Conservation (phyloP, 2,797 vertebrate species). For the Bovichtus variegatus region DNA sequence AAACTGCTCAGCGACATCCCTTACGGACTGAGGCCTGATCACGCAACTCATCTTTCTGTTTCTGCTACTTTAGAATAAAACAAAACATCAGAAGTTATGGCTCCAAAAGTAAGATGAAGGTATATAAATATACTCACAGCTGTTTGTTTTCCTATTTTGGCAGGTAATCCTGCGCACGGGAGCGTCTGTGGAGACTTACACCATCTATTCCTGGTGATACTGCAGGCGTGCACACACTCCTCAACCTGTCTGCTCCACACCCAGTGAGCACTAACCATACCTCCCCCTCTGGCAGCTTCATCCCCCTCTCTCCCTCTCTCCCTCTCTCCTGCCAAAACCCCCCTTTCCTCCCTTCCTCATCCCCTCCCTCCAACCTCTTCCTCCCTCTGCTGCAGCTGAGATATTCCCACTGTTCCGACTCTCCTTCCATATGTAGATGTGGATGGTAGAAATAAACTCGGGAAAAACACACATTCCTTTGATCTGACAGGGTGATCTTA, state of each 20-base stretch:
- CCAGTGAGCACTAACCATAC: conserved; percentile 74
- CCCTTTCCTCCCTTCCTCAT: conserved; percentile 27
- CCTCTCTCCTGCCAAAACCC: conserved; percentile 56
- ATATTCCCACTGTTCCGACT: conserved; percentile 57
- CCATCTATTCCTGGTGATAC: conserved; percentile 47
- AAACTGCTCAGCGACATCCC: conserved; percentile 1
- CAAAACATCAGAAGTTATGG: not conserved
- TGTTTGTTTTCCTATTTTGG: conserved; percentile 36
- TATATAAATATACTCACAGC: conserved; percentile 66
- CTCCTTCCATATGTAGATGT: conserved; percentile 41
- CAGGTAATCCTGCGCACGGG: conserved; percentile 34
- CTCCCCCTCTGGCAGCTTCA: conserved; percentile 69
- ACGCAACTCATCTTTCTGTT: conserved; percentile 1
- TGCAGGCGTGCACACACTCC: conserved; percentile 49
- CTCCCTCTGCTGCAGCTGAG: conserved; percentile 68
- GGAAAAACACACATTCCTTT: conserved; percentile 15
- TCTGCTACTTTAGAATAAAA: conserved; percentile 17
- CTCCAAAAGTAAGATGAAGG: conserved; percentile 1
- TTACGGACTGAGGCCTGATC: conserved; percentile 22
- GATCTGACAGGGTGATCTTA: not conserved
- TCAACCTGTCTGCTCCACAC: conserved; percentile 77
- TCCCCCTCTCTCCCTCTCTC: conserved; percentile 47
- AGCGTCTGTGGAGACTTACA: conserved; percentile 35
- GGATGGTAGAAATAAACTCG: conserved; percentile 28
- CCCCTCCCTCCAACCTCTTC: conserved; percentile 20